Percentiles rank a stretch among this genome's conserved stretches.
Conservation (phyloP, 2,797 vertebrate species). For the Garrulus glandarius region DNA sequence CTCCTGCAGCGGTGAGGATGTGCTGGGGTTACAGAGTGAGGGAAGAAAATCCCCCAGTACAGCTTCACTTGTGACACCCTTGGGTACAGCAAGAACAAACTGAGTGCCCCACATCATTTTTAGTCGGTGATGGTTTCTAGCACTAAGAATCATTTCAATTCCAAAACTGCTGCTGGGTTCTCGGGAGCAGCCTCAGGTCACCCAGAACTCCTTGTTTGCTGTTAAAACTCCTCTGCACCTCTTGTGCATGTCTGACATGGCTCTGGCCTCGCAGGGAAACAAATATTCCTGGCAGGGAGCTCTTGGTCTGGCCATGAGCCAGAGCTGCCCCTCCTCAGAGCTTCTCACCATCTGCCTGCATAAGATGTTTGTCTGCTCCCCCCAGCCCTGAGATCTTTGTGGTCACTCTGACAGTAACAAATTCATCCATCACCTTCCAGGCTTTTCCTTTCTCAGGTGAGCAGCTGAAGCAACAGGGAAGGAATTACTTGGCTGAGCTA, state of each 20-base stretch:
- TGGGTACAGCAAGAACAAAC: not conserved
- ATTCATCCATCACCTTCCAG: not conserved
- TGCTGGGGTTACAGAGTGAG: not conserved
- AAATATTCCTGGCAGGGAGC: not conserved
- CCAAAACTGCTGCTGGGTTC: not conserved
- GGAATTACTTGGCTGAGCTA: not conserved
- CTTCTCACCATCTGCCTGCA: not conserved
- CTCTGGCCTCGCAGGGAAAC: not conserved
- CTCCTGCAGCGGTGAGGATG: constrained; percentile 74
- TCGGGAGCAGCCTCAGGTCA: not conserved
- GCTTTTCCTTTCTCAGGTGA: not conserved
- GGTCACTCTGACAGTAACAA: not conserved
- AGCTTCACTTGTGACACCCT: not conserved
- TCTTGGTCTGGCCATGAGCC: not conserved
- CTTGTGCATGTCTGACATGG: not conserved
- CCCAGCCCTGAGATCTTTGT: not conserved
- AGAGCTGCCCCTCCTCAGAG: not conserved
- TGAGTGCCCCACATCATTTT: not conserved
- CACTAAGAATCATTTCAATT: not conserved
- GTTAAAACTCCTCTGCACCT: not conserved
- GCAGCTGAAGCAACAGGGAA: not conserved
- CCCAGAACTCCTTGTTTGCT: not conserved
- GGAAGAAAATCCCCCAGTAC: too few species aligned
- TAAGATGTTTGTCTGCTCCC: not conserved
- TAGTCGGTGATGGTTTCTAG: not conserved